phyloP scores from a whole-genome alignment of 1,140 invertebrate genomes.

The Ceratitis capitata region DNA sequence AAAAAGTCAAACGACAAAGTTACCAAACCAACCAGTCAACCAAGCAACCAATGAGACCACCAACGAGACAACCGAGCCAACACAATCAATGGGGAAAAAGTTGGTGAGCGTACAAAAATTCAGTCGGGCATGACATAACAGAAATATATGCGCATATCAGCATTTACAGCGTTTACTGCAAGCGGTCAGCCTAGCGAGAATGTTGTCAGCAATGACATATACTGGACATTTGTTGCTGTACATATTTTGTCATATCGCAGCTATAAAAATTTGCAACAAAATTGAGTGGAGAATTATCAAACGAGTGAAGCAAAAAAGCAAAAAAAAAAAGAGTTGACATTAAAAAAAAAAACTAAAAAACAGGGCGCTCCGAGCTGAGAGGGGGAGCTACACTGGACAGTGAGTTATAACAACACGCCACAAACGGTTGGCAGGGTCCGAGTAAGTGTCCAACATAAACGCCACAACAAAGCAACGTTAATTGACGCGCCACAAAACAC shows the following conservation, averaged over 20 bases:
- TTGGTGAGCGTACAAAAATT: neutral
- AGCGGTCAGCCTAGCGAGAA: neutral
- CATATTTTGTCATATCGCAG: conserved; percentile 45
- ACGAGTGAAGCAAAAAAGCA: neutral
- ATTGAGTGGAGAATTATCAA: neutral
- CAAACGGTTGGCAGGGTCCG: conserved; percentile 42
- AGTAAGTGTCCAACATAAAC: conserved; percentile 61
- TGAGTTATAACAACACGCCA: conserved; percentile 36
- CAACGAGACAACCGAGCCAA: neutral
- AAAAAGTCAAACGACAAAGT: neutral
- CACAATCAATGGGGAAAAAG: too few relatives aligned
- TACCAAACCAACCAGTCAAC: neutral
- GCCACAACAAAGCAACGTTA: conserved; percentile 51
- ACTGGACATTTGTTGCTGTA: conserved; percentile 28
- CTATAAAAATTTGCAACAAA: conserved; percentile 6
- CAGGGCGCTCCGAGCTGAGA: neutral
- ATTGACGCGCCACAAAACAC: conserved; percentile 42
- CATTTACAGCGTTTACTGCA: neutral
- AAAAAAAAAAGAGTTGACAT: neutral
- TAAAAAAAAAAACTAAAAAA: neutral
- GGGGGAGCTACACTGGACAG: neutral
- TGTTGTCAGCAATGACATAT: neutral
- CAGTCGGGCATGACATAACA: conserved; percentile 9
- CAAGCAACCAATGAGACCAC: neutral
- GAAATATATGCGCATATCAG: conserved; percentile 10